Evolutionary conservation across 2,888 invertebrate genomes (phyloP), one percentile per base, ranked within the genome.

Genomic region (Copidosoma aretas): DNA sequence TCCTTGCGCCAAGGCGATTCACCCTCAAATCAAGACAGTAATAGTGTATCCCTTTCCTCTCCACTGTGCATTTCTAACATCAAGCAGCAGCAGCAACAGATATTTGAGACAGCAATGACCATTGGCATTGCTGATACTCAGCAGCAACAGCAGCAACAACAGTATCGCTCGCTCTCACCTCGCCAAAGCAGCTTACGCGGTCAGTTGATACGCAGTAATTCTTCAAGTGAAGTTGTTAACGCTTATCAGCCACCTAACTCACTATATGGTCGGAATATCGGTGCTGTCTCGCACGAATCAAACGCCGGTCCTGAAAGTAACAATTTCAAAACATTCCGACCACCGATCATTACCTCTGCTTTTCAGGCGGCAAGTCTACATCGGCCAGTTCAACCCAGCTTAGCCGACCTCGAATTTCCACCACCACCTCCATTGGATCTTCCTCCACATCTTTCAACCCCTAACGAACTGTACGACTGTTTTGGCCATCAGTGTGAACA

Each of bases 321-420:
- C 68, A 85, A 86, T 21, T 76, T 81, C 52, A 79, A 86, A 71
- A 87, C 87, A 15, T 87, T 86, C 71, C 77, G 62, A 2, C 54
- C 54, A 0, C 68, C 73, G 1, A 39, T 69, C 65, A 80, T 77
- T 73, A 84, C 77, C 41, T 80, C 79, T 66, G 81, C 85, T 49
- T 87, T 88, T 71, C 82, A 89, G 39, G 87, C 87, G 59, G 88
- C 89, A 67, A 91, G 91, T 80, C 92, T 93, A 10, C 91, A 91
- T 67, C 85, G 91, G 49, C 88, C 89, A 56, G 86, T 90, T 1
- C 90, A 92, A 71, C 93, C 93, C 0, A 89, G 90, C 0, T 84
- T 93, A 70, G 93, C 93, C 4, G 93, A 94, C 80, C 86, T 95
- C 41, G 94, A 95, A 82, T 94, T 94, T 84, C 94, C 94, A 0